phyloP scores from a whole-genome alignment of 1,140 invertebrate species.

The Conus ventricosus region DNA sequence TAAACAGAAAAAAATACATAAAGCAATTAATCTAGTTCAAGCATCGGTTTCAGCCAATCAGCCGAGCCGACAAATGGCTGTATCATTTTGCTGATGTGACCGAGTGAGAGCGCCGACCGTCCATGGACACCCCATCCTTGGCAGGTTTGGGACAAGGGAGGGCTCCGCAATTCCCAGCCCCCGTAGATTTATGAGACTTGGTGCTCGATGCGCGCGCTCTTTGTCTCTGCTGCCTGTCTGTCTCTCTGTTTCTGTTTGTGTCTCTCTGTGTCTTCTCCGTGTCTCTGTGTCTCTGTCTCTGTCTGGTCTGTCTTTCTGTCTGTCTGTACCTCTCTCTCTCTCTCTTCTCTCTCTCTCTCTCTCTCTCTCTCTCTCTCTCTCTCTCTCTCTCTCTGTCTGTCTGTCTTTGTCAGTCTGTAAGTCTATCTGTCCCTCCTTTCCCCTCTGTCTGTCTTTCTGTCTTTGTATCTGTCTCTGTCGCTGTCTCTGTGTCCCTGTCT shows the following conservation, averaged over 20 bases:
- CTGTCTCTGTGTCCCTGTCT: too few relatives aligned
- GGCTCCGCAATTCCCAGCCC: too few relatives aligned
- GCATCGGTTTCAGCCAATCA: too few relatives aligned
- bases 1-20: too few relatives aligned
- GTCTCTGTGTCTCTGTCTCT: not conserved
- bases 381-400: not conserved
- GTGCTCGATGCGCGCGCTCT: not conserved
- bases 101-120: not conserved
- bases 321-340: not conserved
- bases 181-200: not conserved
- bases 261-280: not conserved
- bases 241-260: not conserved
- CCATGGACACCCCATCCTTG: not conserved
- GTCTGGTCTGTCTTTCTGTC: not conserved
- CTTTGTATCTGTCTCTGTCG: too few relatives aligned
- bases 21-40: too few relatives aligned
- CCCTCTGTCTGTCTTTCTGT: too few relatives aligned
- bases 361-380: not conserved
- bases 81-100: slow-evolving; percentile 3
- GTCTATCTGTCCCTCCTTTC: too few relatives aligned
- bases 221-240: not conserved
- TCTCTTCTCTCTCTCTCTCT: not conserved
- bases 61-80: not conserved
- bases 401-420: not conserved
- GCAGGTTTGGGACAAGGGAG: not conserved